phyloP scores from a whole-genome alignment of 2,797 vertebrate species.

The Thripadectes ignobilis region DNA sequence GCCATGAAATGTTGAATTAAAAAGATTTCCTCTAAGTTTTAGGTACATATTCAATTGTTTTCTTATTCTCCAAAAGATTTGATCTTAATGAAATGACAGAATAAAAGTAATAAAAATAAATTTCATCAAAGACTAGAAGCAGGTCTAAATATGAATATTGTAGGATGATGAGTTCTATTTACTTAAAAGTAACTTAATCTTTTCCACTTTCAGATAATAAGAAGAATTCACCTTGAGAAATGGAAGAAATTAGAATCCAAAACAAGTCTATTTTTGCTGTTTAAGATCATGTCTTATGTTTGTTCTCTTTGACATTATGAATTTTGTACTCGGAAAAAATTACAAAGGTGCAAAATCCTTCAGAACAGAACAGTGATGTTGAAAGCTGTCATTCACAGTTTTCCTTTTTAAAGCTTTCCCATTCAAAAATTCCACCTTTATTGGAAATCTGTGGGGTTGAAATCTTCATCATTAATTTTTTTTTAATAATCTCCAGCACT shows the following conservation, averaged over 20 bases:
- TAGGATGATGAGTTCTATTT: neutral
- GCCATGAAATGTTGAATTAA: neutral
- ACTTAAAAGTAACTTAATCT: neutral
- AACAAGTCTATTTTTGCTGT: neutral
- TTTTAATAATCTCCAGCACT: neutral
- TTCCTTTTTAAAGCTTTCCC: neutral
- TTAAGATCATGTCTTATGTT: constrained; percentile 12
- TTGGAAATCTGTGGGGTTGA: neutral
- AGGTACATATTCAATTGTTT: neutral
- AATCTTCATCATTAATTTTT: constrained; percentile 6
- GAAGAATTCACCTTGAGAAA: neutral
- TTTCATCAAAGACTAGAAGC: neutral
- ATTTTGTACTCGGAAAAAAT: neutral
- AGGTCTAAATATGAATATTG: neutral
- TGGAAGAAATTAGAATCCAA: neutral
- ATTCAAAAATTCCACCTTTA: neutral
- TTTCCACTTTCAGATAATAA: neutral
- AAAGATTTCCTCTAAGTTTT: neutral
- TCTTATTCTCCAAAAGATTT: neutral
- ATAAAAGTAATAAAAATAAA: neutral
- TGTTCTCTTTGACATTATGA: neutral
- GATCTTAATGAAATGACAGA: neutral
- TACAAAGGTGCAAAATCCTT: neutral
- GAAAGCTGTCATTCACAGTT: neutral
- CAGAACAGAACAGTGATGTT: neutral